Evolutionary conservation across 1,140 invertebrate species (phyloP).

Genomic region (Elysia chlorotica): DNA sequence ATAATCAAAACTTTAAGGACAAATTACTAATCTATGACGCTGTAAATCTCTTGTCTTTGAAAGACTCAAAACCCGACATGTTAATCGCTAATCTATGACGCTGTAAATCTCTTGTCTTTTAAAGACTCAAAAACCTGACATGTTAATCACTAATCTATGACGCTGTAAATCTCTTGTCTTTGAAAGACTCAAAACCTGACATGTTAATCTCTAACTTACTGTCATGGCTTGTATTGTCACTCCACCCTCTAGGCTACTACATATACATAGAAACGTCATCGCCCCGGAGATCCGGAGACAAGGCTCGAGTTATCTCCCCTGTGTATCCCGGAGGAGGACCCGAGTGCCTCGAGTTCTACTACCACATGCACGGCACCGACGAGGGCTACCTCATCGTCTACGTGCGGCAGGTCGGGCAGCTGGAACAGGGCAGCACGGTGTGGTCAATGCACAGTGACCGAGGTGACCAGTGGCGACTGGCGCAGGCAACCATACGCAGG

Average conservation of each 20-base stretch:
- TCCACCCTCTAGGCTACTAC: conserved; percentile 53
- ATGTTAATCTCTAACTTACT: too few species aligned
- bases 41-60: too few species aligned
- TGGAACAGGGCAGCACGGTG: background rate
- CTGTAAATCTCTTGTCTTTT: too few species aligned
- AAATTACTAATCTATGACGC: too few species aligned
- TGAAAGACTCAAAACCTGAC: too few species aligned
- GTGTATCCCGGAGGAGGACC: conserved; percentile 23
- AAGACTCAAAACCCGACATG: too few species aligned
- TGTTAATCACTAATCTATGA: too few species aligned
- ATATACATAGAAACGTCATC: conserved; percentile 42
- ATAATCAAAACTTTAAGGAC: too few species aligned
- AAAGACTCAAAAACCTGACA: too few species aligned
- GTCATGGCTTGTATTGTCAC: too few species aligned
- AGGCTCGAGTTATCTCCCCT: conserved; percentile 47
- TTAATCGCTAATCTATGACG: too few species aligned
- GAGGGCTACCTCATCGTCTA: conserved; percentile 48
- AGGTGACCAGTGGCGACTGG: conserved; percentile 46
- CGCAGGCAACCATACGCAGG: conserved; percentile 32
- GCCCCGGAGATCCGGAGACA: conserved; percentile 30
- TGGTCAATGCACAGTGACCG: conserved; percentile 36
- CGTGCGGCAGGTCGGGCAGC: conserved; percentile 23
- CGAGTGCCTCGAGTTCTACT: conserved; percentile 62
- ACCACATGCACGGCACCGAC: conserved; percentile 74
- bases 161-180: too few species aligned